phyloP scores from a whole-genome alignment of 2,888 invertebrate species.

The Drosophila paranaensis region DNA sequence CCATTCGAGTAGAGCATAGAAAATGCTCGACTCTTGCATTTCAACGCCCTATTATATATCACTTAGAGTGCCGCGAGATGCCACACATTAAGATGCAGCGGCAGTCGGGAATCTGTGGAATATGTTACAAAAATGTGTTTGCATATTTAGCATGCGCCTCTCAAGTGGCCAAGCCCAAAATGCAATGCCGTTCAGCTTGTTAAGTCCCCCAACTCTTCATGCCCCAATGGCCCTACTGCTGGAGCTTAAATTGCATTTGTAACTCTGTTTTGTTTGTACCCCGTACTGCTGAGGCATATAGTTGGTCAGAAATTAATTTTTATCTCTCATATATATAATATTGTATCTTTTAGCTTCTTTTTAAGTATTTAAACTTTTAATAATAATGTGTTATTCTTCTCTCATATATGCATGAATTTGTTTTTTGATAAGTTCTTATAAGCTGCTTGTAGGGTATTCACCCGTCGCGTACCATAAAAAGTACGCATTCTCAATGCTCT shows the following conservation, averaged over 20 bases:
- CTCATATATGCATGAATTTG: too few species aligned
- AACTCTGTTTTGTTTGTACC: background rate
- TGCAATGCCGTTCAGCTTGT: constrained; percentile 21
- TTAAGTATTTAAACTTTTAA: too few species aligned
- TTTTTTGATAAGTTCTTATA: background rate
- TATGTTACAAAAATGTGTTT: constrained; percentile 69
- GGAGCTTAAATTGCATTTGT: constrained; percentile 35
- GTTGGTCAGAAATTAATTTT: too few species aligned
- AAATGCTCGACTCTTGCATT: constrained; percentile 46
- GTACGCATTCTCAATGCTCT: background rate
- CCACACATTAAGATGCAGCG: constrained; percentile 54
- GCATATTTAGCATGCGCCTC: constrained; percentile 70
- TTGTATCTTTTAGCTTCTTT: too few species aligned
- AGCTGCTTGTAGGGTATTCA: background rate
- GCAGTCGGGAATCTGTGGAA: constrained; percentile 23
- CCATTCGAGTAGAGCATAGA: constrained; percentile 8
- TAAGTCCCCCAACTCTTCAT: background rate
- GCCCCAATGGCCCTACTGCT: too few species aligned
- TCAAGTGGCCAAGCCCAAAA: constrained; percentile 59
- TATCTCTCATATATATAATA: background rate
- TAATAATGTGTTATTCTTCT: too few species aligned
- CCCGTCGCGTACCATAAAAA: background rate
- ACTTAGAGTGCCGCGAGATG: constrained; percentile 61
- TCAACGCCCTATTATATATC: constrained; percentile 70
- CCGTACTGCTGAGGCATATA: too few species aligned